Evolutionary conservation across 2,797 vertebrate genomes (phyloP).

Genomic region (Propithecus perrieri): DNA sequence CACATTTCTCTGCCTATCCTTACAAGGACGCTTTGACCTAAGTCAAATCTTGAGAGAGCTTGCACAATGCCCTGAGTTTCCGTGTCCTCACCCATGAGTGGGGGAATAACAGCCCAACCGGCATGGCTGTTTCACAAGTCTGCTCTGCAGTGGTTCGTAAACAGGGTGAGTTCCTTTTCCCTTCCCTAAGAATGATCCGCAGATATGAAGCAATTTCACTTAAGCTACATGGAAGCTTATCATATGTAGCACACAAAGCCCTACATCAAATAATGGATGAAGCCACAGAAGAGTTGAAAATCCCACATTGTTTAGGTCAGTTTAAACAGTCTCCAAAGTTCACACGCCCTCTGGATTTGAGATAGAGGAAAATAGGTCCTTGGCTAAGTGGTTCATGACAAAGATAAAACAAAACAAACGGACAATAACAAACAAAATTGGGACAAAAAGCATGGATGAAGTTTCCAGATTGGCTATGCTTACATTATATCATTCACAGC

Average conservation of each 20-base stretch:
- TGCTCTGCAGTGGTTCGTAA: background rate
- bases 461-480: background rate
- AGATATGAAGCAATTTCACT: background rate
- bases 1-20: background rate
- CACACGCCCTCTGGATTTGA: background rate
- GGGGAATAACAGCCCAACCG: background rate
- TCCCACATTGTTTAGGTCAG: background rate
- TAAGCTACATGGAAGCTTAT: background rate
- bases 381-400: background rate
- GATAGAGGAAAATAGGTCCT: background rate
- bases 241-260: background rate
- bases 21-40: background rate
- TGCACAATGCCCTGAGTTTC: background rate
- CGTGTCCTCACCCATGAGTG: background rate
- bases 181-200: background rate
- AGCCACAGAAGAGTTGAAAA: background rate
- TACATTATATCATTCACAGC: background rate
- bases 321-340: background rate
- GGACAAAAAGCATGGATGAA: background rate
- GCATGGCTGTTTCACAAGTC: background rate
- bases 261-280: background rate
- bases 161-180: background rate
- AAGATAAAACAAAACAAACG: background rate
- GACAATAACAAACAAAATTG: background rate
- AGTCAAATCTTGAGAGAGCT: background rate